phyloP scores from a whole-genome alignment of 2,888 invertebrate genomes.

The Chaitophorus viminalis region DNA sequence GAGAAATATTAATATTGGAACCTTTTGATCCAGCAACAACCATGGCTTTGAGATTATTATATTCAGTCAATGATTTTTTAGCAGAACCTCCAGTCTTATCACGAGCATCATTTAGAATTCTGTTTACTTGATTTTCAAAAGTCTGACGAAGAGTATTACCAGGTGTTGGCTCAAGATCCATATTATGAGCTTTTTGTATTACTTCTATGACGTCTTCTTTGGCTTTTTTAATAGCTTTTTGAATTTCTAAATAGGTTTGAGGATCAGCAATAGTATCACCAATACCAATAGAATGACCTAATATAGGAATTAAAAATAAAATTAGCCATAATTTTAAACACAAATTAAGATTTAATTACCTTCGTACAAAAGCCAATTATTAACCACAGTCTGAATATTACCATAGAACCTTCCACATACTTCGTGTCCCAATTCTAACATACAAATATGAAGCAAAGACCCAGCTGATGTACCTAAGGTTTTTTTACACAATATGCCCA shows the following conservation, averaged over 20 bases:
- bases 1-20: conserved; percentile 99
- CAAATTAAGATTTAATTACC: conserved; percentile 68
- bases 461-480: conserved; percentile 98
- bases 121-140: conserved; percentile 97
- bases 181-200: conserved; percentile 99
- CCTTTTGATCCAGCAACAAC: conserved; percentile 99
- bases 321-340: neutral
- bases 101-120: conserved; percentile 99
- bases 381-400: conserved; percentile 98
- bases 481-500: conserved; percentile 98
- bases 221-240: conserved; percentile 96
- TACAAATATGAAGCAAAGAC: conserved; percentile 95
- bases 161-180: conserved; percentile 98
- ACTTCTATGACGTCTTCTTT: conserved; percentile 99
- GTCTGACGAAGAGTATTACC: conserved; percentile 99
- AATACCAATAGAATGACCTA: conserved; percentile 92
- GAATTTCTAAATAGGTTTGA: conserved; percentile 97
- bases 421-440: conserved; percentile 96
- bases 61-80: conserved; percentile 98
- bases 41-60: conserved; percentile 99
- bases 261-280: conserved; percentile 99
- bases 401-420: conserved; percentile 96
- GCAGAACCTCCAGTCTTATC: conserved; percentile 99
- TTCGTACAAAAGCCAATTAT: conserved; percentile 96
- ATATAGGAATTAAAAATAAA: conserved; percentile 23